A percentile compares a stretch with the other conserved stretches of the same genome.
phyloP scores from a whole-genome alignment of 2,797 vertebrate genomes.

The Linurgus olivaceus region DNA sequence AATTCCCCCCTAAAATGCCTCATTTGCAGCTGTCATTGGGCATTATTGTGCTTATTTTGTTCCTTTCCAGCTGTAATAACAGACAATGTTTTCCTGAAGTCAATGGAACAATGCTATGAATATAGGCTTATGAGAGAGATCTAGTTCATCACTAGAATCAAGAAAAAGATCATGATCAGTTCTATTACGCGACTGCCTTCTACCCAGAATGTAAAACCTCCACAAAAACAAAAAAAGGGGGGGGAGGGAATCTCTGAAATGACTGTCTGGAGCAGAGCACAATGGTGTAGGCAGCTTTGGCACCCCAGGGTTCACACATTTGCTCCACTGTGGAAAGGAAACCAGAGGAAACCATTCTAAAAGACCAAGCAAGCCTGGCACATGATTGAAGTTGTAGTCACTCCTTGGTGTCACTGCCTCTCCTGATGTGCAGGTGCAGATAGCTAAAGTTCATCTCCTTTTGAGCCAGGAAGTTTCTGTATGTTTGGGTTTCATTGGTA shows the following conservation, averaged over 20 bases:
- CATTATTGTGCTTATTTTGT: neutral
- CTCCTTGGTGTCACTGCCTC: neutral
- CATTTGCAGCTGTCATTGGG: neutral
- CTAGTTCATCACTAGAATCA: neutral
- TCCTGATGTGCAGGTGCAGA: neutral
- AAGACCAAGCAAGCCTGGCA: neutral
- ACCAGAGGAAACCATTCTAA: neutral
- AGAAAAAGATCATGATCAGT: neutral
- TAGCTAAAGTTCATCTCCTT: neutral
- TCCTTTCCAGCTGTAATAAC: neutral
- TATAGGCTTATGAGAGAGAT: neutral
- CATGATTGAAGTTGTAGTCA: neutral
- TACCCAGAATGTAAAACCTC: neutral
- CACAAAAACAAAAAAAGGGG: accelerated
- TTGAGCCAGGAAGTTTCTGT: neutral
- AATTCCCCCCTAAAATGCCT: neutral
- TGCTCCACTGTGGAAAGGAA: neutral
- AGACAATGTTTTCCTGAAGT: neutral
- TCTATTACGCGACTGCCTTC: neutral
- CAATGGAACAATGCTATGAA: neutral
- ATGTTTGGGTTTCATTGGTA: neutral
- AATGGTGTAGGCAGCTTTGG: neutral
- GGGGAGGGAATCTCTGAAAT: neutral
- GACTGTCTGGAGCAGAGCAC: neutral
- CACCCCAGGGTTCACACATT: neutral